These are phyloP conservation scores for Crypturellus undulatus DNA, from an alignment of 2,113 vertebrate genomes.

Conservation along the genomic window DNA sequence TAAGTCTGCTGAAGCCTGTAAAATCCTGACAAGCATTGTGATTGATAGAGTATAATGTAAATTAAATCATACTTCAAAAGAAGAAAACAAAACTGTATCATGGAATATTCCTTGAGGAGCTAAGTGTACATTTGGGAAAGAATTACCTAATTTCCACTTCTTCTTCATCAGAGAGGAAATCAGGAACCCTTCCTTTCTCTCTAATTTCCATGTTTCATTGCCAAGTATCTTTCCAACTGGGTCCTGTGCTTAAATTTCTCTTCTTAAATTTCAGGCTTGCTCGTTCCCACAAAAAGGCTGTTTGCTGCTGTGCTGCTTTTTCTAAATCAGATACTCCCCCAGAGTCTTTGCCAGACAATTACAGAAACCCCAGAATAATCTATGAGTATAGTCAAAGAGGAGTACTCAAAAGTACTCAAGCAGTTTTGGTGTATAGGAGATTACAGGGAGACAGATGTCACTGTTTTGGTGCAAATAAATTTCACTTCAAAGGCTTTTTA, in stretches of 20 bases:
- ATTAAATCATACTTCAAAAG: slow-evolving; percentile 1
- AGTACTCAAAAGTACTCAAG: background rate
- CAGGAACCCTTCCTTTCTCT: background rate
- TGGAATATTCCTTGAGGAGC: background rate
- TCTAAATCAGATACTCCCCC: background rate
- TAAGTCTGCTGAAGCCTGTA: slow-evolving; percentile 11
- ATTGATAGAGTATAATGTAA: slow-evolving; percentile 15
- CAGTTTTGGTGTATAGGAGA: background rate
- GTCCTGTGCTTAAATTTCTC: background rate
- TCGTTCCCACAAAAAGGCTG: background rate
- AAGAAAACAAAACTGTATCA: background rate
- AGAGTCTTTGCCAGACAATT: background rate
- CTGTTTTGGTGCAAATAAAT: background rate
- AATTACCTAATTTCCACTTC: background rate
- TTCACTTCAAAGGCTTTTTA: background rate
- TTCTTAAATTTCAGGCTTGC: background rate
- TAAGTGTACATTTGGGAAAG: background rate
- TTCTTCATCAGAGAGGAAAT: background rate
- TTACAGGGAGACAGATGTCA: background rate
- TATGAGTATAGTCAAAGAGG: background rate
- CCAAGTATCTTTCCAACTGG: background rate
- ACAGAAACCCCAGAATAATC: background rate
- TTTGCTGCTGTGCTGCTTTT: background rate
- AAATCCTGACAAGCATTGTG: slow-evolving; percentile 26
- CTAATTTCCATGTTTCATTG: background rate